Evolutionary conservation across 2,113 vertebrate genomes (phyloP), one percentile per base, ranked within the genome.

Genomic region (Neodontobutis hainanensis): DNA sequence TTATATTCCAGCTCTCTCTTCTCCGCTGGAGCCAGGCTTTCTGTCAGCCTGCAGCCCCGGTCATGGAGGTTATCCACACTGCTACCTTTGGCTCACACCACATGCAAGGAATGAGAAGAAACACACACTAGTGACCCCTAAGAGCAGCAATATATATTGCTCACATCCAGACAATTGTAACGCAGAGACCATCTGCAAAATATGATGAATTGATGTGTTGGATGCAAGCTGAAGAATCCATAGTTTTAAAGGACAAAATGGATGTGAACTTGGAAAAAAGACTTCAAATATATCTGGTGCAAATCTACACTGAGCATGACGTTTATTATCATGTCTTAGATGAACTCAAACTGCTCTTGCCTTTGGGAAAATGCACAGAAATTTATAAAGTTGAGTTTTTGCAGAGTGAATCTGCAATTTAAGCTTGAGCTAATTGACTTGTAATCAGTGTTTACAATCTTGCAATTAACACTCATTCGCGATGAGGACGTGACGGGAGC

Each of bases 401-500:
- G 46, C 42, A 48, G 57, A 65, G 44, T 60, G 8, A 65, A 76
- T 61, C 63, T 16, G 4, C 63, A 14, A 66, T 51, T 56, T 55
- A 78, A 70, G 65, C 72, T 40, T 48, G 47, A 59, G 61, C 68
- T 80, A 83, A 88, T 80, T 89, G 77, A 74, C 84, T 87, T 79
- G 76, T 72, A 85, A 89, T 91, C 85, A 85, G 75, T 77, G 77
- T 83, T 83, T 83, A 78, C 83, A 78, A 77, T 86, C 77, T 77
- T 5, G 70, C 85, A 85, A 91, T 86, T 88, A 86, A 89, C 74
- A 82, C 83, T 75, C 50, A 19, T 38, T 73, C 67, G 80, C 80
- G 79, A 81, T 67, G 78, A 83, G 64, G 48, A 82, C 73, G 70
- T 19, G 67, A 52, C 78, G 74, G 71, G 63, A 53, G 70, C 75